Evolutionary conservation across 2,797 vertebrate genomes (phyloP).

Genomic region (Lophotriccus pileatus): DNA sequence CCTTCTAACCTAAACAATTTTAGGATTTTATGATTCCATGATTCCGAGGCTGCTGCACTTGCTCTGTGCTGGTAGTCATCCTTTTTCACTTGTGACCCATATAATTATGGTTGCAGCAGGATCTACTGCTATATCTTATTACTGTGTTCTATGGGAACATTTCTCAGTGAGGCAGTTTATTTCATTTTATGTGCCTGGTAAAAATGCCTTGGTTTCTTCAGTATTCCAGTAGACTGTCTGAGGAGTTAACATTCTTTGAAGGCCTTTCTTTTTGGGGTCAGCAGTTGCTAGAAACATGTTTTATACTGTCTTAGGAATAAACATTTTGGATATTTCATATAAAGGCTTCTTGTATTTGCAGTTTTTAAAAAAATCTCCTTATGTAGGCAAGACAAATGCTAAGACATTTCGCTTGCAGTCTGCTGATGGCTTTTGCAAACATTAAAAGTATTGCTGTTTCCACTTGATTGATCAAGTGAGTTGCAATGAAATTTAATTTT

Average conservation of each 20-base stretch:
- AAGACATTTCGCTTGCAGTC: not conserved
- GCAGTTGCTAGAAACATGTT: not conserved
- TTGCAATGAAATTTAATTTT: slow-evolving; percentile 20
- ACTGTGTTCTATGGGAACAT: not conserved
- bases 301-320: not conserved
- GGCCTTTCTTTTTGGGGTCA: not conserved
- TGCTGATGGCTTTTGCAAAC: slow-evolving; percentile 30
- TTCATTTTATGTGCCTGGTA: not conserved
- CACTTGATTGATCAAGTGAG: slow-evolving; percentile 40
- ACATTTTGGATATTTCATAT: slow-evolving; percentile 3
- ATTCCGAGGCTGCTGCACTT: not conserved
- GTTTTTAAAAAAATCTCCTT: not conserved
- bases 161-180: not conserved
- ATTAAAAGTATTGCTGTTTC: slow-evolving; percentile 39
- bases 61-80: not conserved
- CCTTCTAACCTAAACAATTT: not conserved
- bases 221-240: not conserved
- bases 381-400: slow-evolving; percentile 3
- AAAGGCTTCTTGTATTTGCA: slow-evolving; percentile 22
- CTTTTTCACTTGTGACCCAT: not conserved
- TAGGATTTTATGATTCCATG: not conserved
- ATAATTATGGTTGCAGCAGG: not conserved
- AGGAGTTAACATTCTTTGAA: not conserved
- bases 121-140: not conserved
- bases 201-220: not conserved